Percentiles rank a stretch among this genome's conserved stretches.
phyloP scores from a whole-genome alignment of 2,888 invertebrate species.

The Mechanitis mazaeus region DNA sequence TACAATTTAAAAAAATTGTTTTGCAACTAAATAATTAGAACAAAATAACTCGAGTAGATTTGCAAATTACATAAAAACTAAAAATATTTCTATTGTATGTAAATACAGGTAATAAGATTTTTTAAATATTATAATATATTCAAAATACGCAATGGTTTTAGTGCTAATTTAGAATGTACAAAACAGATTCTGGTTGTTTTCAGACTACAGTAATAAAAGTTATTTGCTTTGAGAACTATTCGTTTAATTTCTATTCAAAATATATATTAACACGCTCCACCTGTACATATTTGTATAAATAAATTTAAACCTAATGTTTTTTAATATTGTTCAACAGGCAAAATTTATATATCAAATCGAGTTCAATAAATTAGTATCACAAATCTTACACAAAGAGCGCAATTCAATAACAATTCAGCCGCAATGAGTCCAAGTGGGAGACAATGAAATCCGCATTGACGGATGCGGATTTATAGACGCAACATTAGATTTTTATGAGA shows the following conservation, averaged over 20 bases:
- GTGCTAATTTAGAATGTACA: too few relatives aligned
- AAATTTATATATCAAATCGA: neutral
- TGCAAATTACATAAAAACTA: too few relatives aligned
- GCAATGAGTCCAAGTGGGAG: constrained; percentile 30
- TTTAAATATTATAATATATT: too few relatives aligned
- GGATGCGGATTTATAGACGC: constrained; percentile 30
- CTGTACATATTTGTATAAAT: too few relatives aligned
- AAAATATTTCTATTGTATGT: too few relatives aligned
- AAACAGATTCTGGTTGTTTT: too few relatives aligned
- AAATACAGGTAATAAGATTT: too few relatives aligned
- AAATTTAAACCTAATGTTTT: neutral
- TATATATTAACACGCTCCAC: neutral
- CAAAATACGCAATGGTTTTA: too few relatives aligned
- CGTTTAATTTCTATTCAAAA: neutral
- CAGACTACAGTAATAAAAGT: neutral
- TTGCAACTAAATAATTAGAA: too few relatives aligned
- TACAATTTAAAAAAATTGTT: too few relatives aligned
- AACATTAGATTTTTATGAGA: constrained; percentile 29
- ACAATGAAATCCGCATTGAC: constrained; percentile 32
- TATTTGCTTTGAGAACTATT: too few relatives aligned
- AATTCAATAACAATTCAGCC: constrained; percentile 27
- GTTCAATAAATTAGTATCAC: constrained; percentile 7
- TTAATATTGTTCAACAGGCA: neutral
- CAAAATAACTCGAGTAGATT: too few relatives aligned
- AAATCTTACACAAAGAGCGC: constrained; percentile 13